Evolutionary conservation across 2,888 invertebrate genomes (phyloP), one percentile per base, ranked within the genome.

Genomic region (Hirtodrosophila alboralis): DNA sequence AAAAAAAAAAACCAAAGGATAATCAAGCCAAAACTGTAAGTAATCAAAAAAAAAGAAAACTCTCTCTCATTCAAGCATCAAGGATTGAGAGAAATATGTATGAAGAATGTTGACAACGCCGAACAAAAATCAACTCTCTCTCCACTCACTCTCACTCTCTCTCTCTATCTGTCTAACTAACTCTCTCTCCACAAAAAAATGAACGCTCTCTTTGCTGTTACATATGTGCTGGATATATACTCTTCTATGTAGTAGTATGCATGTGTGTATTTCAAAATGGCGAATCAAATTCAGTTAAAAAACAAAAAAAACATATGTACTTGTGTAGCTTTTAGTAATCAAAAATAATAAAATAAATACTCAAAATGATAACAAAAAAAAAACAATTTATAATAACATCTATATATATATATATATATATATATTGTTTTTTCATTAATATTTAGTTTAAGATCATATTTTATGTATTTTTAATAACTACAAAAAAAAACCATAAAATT

Each of bases 381-480:
- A n/a, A 26, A 5, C 26, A 27, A 40, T 10, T 37, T 14, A 28
- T 9, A 34, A 14, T 26, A 10, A 27, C 8, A 49, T 43, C 36
- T 18, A 54, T 37, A 64, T 23, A 57, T 43, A 30, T 3, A 53
- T n/a, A 44, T 23, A 43, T 28, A 26, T 33, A 26, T 21, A 34
- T 23, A 36, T 27, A 28, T 37, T 84, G 79, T 81, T 84, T 78
- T 83, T 71, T 71, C 76, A 49, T 75, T 64, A 59, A 54, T 48
- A 75, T 72, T 75, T 79, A 85, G 47, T 79, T 85, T 72, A 75
- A 79, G 84, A 84, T 80, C 80, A 76, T 84, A 85, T 84, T 79
- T 79, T 70, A 70, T 69, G 78, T 74, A 77, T 53, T 73, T 79
- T 78, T 66, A 79, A 71, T 60, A 76, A 59, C 56, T 49, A 66